Base-by-base conservation (phyloP, 1,140 invertebrate genomes). In the Heterodera schachtii region DNA sequence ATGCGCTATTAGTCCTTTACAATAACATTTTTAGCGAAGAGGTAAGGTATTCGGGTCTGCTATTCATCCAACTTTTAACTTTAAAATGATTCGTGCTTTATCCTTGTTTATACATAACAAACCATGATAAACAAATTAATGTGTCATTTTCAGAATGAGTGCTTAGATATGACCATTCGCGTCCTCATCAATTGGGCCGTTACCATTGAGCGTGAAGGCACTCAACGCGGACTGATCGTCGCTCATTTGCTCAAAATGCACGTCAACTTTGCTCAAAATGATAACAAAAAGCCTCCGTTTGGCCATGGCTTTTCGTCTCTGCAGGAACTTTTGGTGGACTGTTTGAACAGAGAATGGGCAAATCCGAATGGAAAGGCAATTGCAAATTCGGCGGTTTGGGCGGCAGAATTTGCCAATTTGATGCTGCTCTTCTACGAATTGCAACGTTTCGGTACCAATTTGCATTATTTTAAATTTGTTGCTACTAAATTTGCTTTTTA, bases 311-410 rank as follows among this genome's bases (percentile, higher is more conserved):
- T 84, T 71, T 7, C 71, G 79, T 84, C 64, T 41, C 57, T 87
- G 7, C 84, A 86, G 44, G 85, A 87, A 21, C 16, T 86, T 16
- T 67, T 86, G 6, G 73, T 87, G 19, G 85, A 86, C 47, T 86
- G 76, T 77, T 70, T 86, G 16, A 82, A 75, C 46, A 77, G 57
- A 71, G 85, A 86, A 11, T 78, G 77, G 77, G 64, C 64, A 43
- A n/a, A 19, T 16, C 86, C 84, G 44, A 77, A 31, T 44, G 75
- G 49, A 7, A 83, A 79, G 3, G 21, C 47, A 16, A 16, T 73
- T 5, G 47, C 44, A 13, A 81, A 73, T 83, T 47, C 21, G 70
- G 71, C n/a, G 5, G 46, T 73, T 86, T 75, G 64, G 70, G 60
- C 43, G 19, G 60, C 73, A 0, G 84, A 86, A 74, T 86, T 79